phyloP scores from a whole-genome alignment of 1,140 invertebrate species.

The Drosophila quadrilineata region DNA sequence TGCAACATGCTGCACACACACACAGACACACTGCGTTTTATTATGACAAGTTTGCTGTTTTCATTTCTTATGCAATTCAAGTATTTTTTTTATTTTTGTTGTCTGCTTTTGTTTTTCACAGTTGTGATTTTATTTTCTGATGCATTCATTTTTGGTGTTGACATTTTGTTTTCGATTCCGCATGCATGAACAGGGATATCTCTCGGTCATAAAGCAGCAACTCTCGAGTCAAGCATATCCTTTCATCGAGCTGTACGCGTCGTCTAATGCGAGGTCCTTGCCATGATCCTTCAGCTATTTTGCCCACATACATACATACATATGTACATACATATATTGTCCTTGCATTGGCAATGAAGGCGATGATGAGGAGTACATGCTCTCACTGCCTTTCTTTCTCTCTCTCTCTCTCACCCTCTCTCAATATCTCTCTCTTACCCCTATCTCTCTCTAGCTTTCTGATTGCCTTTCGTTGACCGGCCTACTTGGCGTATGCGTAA shows the following conservation, averaged over 20 bases:
- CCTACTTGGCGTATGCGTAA: conserved; percentile 45
- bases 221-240: neutral
- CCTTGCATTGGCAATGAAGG: too few species aligned
- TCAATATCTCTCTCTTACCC: too few species aligned
- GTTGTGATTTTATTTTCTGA: conserved; percentile 43
- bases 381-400: too few species aligned
- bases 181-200: conserved; percentile 58
- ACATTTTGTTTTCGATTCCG: conserved; percentile 58
- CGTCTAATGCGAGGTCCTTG: conserved; percentile 43
- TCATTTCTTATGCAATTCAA: conserved; percentile 74
- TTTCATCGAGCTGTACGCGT: neutral
- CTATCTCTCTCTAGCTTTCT: neutral
- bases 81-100: conserved; percentile 4
- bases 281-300: neutral
- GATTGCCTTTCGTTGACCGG: neutral
- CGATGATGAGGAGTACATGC: too few species aligned
- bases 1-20: conserved; percentile 60
- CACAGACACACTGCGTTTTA: conserved; percentile 56
- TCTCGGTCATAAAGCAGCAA: conserved; percentile 31
- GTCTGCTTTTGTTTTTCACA: conserved; percentile 24
- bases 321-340: conserved; percentile 67
- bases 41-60: conserved; percentile 76
- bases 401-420: too few species aligned
- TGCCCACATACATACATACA: too few species aligned
- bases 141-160: too few species aligned